Base-by-base conservation (phyloP, 1,140 invertebrate genomes). In the Trichonephila clavipes region DNA sequence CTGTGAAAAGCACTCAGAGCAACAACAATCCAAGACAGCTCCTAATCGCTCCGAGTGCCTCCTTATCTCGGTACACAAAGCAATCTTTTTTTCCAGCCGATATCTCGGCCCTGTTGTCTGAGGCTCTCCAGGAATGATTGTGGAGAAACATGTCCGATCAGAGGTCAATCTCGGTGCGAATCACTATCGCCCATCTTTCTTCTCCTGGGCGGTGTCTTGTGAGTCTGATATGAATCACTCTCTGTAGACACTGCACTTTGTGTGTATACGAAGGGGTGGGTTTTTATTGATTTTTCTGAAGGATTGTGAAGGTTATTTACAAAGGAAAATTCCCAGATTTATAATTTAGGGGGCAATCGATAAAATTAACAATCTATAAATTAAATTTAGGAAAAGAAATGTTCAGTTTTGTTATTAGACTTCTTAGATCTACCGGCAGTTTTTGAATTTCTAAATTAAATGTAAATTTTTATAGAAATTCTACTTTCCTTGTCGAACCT, bases 61-160 rank as follows among this genome's bases (percentile, higher is more conserved):
- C 18, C 72, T 77, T 77, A 77, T 77, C 72, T 5, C 7, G 14
- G 51, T 24, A 28, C 18, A 28, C 72, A 24, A 77, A 77, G 69
- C 24, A 77, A 28, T 77, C 72, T 77, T 77, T 77, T 77, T 77
- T 40, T 16, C 34, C 12, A 28, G 4, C 24, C 28, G 28, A 77
- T 77, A 24, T 77, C 72, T 34, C 72, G 7, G 24, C 18, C 28
- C 34, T 77, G 72, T 77, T 77, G 72, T 77, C 72, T 34, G 72
- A 21, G 28, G 14, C 72, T 34, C 72, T 77, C 72, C 72, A 77
- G 34, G 72, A 40, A 28, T 28, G 34, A 77, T 77, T 77, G 72
- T 77, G 34, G 34, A 77, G 72, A 40, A 24, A 28, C 72, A 34
- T 77, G 72, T 77, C 28, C 72, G 72, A 77, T 77, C 72, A 77